A percentile compares a stretch with the other conserved stretches of the same genome.
Evolutionary conservation across 2,888 invertebrate genomes (phyloP).

Genomic region (Candidula unifasciata): DNA sequence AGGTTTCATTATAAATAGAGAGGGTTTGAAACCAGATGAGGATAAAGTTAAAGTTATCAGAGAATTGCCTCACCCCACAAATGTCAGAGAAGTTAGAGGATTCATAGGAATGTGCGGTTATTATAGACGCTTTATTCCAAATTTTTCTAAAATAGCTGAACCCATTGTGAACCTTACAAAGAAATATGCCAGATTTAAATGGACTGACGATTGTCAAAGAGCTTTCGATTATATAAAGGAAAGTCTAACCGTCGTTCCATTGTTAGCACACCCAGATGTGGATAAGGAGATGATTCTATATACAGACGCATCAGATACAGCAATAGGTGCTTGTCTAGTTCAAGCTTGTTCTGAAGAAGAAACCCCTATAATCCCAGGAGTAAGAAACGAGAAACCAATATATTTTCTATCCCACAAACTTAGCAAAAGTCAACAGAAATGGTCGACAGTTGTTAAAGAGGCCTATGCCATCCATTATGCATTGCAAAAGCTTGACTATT

Average conservation of each 20-base stretch:
- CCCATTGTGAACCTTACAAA: background rate
- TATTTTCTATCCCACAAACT: background rate
- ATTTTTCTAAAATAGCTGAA: background rate
- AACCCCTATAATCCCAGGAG: background rate
- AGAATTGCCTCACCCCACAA: background rate
- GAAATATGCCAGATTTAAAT: background rate
- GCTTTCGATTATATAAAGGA: background rate
- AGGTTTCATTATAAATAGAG: background rate
- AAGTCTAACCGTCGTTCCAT: background rate
- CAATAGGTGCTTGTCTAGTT: background rate
- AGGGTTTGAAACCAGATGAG: background rate
- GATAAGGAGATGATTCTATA: background rate
- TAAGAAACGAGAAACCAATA: background rate
- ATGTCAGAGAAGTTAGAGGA: background rate
- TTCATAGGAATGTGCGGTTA: background rate
- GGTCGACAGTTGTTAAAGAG: background rate
- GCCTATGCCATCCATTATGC: background rate
- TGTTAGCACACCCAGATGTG: background rate
- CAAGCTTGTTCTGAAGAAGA: background rate
- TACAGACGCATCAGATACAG: background rate
- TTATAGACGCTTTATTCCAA: background rate
- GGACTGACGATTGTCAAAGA: background rate
- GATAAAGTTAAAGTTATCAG: background rate
- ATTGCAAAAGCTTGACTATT: background rate
- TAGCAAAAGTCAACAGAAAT: background rate